These are phyloP conservation scores for Paraescarpia echinospica DNA, from an alignment of 1,140 invertebrate genomes.

Conservation along the genomic window DNA sequence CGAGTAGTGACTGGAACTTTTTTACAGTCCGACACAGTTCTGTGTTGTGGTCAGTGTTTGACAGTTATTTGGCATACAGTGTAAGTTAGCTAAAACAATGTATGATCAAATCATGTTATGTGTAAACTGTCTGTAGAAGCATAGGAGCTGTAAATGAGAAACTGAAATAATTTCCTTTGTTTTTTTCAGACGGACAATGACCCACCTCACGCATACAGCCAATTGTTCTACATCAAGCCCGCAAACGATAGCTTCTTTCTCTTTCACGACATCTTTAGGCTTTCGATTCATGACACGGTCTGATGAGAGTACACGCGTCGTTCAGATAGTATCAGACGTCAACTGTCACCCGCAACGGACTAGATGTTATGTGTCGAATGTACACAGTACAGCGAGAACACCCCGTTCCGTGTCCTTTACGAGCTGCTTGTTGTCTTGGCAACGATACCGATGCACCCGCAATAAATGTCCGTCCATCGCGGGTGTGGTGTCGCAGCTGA, in stretches of 20 bases:
- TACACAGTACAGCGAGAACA: neutral
- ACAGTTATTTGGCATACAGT: conserved; percentile 4
- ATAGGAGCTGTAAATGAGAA: neutral
- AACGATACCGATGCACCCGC: neutral
- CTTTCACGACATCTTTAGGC: conserved; percentile 87
- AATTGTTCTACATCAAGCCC: conserved; percentile 88
- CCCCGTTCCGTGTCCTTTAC: neutral
- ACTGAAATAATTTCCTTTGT: conserved; percentile 19
- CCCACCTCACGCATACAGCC: conserved; percentile 85
- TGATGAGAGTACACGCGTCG: neutral
- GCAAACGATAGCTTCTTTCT: conserved; percentile 83
- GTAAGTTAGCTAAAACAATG: too few species aligned
- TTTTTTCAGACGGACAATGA: conserved; percentile 83
- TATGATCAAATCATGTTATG: too few species aligned
- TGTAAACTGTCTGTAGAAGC: too few species aligned
- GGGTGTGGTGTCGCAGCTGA: neutral
- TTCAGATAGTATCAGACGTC: conserved; percentile 1
- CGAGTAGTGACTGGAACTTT: neutral
- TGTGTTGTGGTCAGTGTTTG: neutral
- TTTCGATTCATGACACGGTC: conserved; percentile 73
- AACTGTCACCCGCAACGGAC: neutral
- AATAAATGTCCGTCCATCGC: neutral
- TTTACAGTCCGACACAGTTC: neutral
- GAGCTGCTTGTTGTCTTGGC: conserved; percentile 3
- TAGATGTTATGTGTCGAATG: neutral